Conservation (phyloP, 2,888 invertebrate genomes). For the Archaeoteleia sp. region DNA sequence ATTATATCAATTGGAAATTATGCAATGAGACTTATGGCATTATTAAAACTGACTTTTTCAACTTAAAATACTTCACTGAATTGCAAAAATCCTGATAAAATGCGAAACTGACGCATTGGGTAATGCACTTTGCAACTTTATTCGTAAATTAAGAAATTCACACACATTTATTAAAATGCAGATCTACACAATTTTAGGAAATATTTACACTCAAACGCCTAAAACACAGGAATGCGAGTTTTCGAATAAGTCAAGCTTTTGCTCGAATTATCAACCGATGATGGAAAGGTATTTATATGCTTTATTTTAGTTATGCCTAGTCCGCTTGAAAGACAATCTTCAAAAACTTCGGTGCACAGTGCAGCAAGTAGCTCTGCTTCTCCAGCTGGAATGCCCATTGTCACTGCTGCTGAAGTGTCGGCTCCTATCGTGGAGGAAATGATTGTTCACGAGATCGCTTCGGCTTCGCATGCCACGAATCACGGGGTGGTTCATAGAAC, state of each 20-base stretch:
- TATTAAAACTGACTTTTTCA: too few species aligned
- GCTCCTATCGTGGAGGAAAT: slow-evolving; percentile 63
- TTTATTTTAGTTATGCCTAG: slow-evolving; percentile 59
- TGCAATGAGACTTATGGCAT: too few species aligned
- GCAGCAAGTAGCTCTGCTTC: slow-evolving; percentile 61
- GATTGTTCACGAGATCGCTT: slow-evolving; percentile 64
- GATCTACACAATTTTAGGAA: slow-evolving; percentile 4
- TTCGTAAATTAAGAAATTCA: too few species aligned
- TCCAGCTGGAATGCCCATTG: slow-evolving; percentile 43
- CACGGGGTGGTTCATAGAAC: slow-evolving; percentile 79
- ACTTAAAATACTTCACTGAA: too few species aligned
- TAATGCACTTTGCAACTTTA: too few species aligned
- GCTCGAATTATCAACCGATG: slow-evolving; percentile 4
- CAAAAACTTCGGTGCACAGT: slow-evolving; percentile 69
- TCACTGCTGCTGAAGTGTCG: slow-evolving; percentile 54
- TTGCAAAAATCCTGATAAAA: too few species aligned
- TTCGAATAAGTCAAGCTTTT: too few species aligned
- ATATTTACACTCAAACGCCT: background rate
- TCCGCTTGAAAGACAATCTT: slow-evolving; percentile 67
- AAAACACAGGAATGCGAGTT: too few species aligned
- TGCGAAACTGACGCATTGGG: too few species aligned
- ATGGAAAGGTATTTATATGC: background rate
- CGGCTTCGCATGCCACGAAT: slow-evolving; percentile 62
- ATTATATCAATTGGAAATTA: too few species aligned
- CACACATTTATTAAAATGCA: too few species aligned